Evolutionary conservation across 2,888 invertebrate genomes (phyloP), one percentile per base, ranked within the genome.

Genomic region (Leptopilina syphax): DNA sequence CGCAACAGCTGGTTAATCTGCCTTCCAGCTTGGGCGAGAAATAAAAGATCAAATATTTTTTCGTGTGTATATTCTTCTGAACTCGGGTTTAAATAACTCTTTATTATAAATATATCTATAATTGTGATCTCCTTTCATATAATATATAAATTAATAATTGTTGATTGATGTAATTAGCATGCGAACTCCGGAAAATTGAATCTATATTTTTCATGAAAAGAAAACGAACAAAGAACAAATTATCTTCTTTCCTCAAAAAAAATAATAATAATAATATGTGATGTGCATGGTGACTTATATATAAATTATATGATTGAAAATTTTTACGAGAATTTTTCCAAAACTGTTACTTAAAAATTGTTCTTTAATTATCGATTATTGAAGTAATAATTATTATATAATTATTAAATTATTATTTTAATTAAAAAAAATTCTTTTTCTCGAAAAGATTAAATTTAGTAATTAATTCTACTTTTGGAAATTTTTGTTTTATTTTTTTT

Each of bases 301-400:
- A 34, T 34, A 34, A 34, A 34, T 34, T 34, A 34, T 2, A 24
- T 50, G 47, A 50, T n/a, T 50, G 24, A 68, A 54, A n/a, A 57
- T 13, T 34, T 34, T 73, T 73, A 57, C 9, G 27, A 24, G 54
- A n/a, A 54, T 70, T 57, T 70, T 57, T 54, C 13, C 54, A 50
- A 50, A 50, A 50, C 12, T 10, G 27, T 60, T 18, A 9, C 9
- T 24, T 63, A 44, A 44, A 44, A 44, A 8, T 18, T 9, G 3
- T 80, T 80, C 78, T 80, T 81, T 77, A 67, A 65, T 18, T 60
- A 4, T 60, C 3, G 6, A 18, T 7, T n/a, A 4, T 60, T n/a
- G 7, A n/a, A 4, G 1, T 18, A 4, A 60, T n/a, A n/a, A 7
- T 60, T 7, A 60, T 60, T 60, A 47, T 3, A 47, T 47, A 9